These are phyloP conservation scores for Jaculus jaculus DNA, from an alignment of 2,113 vertebrate genomes.

Conservation along the genomic window DNA sequence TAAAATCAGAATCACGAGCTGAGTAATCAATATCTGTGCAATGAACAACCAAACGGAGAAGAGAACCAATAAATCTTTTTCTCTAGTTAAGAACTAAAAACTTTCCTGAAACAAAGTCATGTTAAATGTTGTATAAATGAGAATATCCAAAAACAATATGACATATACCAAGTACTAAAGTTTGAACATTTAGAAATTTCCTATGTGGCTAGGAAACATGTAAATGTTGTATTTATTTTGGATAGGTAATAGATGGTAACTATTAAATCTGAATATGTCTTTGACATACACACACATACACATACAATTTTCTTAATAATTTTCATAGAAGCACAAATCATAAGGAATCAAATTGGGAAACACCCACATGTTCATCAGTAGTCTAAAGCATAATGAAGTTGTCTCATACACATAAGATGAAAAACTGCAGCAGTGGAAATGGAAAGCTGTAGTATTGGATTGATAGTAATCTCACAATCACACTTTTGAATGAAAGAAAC, in stretches of 20 bases:
- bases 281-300: neutral
- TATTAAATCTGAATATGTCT: neutral
- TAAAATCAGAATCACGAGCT: neutral
- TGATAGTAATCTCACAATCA: neutral
- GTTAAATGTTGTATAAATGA: neutral
- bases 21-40: neutral
- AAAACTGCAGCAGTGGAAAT: neutral
- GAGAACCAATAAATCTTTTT: neutral
- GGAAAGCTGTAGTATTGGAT: neutral
- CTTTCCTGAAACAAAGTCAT: neutral
- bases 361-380: neutral
- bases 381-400: neutral
- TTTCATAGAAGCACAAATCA: neutral
- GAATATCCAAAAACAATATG: neutral
- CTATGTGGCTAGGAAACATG: accelerated
- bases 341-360: neutral
- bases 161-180: neutral
- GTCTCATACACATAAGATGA: neutral
- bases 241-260: neutral
- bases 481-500: neutral
- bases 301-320: neutral
- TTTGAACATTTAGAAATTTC: neutral
- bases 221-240: neutral
- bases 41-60: neutral
- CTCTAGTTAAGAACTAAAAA: neutral